Percentiles rank a stretch among this genome's conserved stretches.
Evolutionary conservation across 2,888 invertebrate genomes (phyloP).

Genomic region (Tuta absoluta): DNA sequence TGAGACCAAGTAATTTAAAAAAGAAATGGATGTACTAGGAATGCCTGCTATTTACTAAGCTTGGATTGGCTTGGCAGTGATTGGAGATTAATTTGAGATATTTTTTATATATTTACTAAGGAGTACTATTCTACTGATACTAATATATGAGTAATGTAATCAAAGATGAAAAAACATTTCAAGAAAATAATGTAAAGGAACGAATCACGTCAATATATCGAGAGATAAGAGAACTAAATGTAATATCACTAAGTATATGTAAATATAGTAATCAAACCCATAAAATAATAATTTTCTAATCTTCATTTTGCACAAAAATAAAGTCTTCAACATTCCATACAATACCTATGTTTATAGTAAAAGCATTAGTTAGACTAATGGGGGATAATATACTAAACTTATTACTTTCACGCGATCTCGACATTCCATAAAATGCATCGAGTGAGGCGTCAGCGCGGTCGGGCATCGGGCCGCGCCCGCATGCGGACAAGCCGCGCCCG

Average conservation of each 20-base stretch:
- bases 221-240: slow-evolving; percentile 61
- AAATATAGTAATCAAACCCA: slow-evolving; percentile 57
- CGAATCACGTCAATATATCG: slow-evolving; percentile 64
- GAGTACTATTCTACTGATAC: slow-evolving; percentile 36
- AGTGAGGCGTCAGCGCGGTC: slow-evolving; percentile 20
- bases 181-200: slow-evolving; percentile 60
- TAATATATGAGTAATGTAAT: slow-evolving; percentile 36
- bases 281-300: slow-evolving; percentile 59
- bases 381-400: slow-evolving; percentile 51
- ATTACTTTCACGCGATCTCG: slow-evolving; percentile 49
- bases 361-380: slow-evolving; percentile 70
- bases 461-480: neutral
- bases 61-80: slow-evolving; percentile 72
- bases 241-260: slow-evolving; percentile 72
- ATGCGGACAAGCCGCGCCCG: neutral
- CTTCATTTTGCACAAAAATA: slow-evolving; percentile 63
- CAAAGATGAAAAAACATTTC: slow-evolving; percentile 60
- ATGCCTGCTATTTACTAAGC: slow-evolving; percentile 58
- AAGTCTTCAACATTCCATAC: slow-evolving; percentile 65
- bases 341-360: slow-evolving; percentile 54
- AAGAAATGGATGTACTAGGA: slow-evolving; percentile 69
- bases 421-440: slow-evolving; percentile 54
- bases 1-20: slow-evolving; percentile 71
- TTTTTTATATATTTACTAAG: slow-evolving; percentile 34
- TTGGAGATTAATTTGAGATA: slow-evolving; percentile 39